Evolutionary conservation across 2,113 vertebrate species (phyloP).

Genomic region (Charadrius vociferus): DNA sequence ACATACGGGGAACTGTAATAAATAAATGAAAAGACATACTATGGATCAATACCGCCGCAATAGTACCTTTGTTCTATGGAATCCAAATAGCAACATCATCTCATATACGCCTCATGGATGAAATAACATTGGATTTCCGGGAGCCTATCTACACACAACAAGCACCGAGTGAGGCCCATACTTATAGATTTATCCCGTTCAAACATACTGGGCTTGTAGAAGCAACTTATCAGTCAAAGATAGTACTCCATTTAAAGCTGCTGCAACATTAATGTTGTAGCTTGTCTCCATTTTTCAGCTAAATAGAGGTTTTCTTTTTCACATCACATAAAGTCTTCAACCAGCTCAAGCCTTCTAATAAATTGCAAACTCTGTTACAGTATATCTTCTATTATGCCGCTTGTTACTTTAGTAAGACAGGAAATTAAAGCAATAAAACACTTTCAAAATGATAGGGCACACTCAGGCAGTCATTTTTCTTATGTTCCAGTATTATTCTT

Average conservation of each 20-base stretch:
- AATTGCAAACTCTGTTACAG: constrained; percentile 77
- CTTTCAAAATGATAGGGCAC: constrained; percentile 76
- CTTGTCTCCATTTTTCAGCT: constrained; percentile 72
- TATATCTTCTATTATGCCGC: constrained; percentile 78
- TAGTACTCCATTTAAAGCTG: constrained; percentile 46
- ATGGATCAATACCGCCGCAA: constrained; percentile 47
- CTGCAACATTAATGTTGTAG: constrained; percentile 55
- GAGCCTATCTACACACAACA: constrained; percentile 23
- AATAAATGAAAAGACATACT: constrained; percentile 53
- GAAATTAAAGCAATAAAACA: constrained; percentile 88
- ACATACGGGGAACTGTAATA: constrained; percentile 34
- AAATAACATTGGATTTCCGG: constrained; percentile 46
- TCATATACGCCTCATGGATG: background rate
- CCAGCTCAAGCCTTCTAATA: constrained; percentile 71
- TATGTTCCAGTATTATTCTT: constrained; percentile 79
- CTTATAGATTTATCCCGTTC: constrained; percentile 41
- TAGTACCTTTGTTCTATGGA: constrained; percentile 6
- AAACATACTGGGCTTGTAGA: constrained; percentile 19
- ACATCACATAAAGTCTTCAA: constrained; percentile 74
- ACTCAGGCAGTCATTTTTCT: constrained; percentile 80
- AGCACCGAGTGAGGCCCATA: background rate
- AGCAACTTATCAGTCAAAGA: constrained; percentile 58
- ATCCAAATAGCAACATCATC: constrained; percentile 35
- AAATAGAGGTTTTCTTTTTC: constrained; percentile 74
- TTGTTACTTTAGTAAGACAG: constrained; percentile 84